Percentiles rank a stretch among this genome's conserved stretches.
phyloP scores from a whole-genome alignment of 2,888 invertebrate genomes.

The Eupithecia vulgata region DNA sequence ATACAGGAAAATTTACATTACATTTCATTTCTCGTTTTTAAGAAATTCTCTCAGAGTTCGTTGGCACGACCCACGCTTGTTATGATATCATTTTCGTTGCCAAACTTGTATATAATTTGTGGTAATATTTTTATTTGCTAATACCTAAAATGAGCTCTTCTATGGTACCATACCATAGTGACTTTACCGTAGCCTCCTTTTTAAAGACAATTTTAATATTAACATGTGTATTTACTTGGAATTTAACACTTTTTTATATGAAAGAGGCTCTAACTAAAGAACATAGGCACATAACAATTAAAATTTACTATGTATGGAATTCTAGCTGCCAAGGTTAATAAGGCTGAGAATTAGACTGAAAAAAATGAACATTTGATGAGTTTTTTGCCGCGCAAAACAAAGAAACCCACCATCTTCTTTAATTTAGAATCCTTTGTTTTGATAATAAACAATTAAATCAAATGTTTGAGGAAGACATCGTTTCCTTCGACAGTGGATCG shows the following conservation, averaged over 20 bases:
- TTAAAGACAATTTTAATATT: background rate
- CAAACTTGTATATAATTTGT: slow-evolving; percentile 18
- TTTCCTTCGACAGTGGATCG: slow-evolving; percentile 46
- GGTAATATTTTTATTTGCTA: slow-evolving; percentile 17
- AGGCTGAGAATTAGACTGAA: background rate
- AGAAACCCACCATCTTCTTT: background rate
- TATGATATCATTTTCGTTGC: slow-evolving; percentile 37
- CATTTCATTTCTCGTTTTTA: background rate
- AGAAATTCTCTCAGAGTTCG: slow-evolving; percentile 23
- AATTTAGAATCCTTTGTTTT: slow-evolving; percentile 6
- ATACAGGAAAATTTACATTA: background rate
- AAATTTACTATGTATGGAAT: background rate
- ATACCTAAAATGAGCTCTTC: background rate
- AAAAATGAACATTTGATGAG: background rate
- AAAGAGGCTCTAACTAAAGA: background rate
- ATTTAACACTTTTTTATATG: background rate
- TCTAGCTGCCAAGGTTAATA: background rate
- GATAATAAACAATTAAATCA: slow-evolving; percentile 22
- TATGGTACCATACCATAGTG: background rate
- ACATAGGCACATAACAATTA: background rate
- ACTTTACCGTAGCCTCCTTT: background rate
- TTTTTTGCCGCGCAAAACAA: background rate
- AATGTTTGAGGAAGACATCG: slow-evolving; percentile 53
- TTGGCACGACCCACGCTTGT: slow-evolving; percentile 34
- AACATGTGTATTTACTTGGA: background rate